These are phyloP conservation scores for Zelostemma sp. DNA, from an alignment of 1,140 invertebrate genomes.

Conservation along the genomic window DNA sequence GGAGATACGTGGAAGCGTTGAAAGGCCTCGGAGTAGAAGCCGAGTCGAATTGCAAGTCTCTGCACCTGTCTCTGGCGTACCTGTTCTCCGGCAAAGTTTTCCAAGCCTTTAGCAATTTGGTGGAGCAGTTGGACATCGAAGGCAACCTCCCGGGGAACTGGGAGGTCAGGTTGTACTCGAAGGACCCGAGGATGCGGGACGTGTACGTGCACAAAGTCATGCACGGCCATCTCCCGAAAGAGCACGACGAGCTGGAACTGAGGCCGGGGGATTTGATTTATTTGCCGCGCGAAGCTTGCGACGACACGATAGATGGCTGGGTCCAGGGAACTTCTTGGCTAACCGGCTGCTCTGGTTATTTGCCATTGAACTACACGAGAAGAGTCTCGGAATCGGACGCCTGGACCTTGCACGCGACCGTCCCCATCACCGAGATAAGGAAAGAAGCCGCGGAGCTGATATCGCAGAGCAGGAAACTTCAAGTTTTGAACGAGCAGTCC, in stretches of 20 bases:
- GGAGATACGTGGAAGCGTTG: conserved; percentile 83
- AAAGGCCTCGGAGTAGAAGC: conserved; percentile 77
- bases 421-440: conserved; percentile 70
- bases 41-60: conserved; percentile 84
- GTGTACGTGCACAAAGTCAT: conserved; percentile 83
- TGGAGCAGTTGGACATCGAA: conserved; percentile 75
- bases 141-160: conserved; percentile 77
- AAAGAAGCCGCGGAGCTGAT: conserved; percentile 53
- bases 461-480: conserved; percentile 56
- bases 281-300: conserved; percentile 79
- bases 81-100: conserved; percentile 83
- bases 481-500: conserved; percentile 66
- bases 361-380: conserved; percentile 86
- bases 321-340: conserved; percentile 89
- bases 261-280: conserved; percentile 89
- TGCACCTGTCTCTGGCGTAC: conserved; percentile 90
- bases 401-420: conserved; percentile 86
- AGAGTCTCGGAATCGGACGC: conserved; percentile 89
- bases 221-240: conserved; percentile 81
- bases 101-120: conserved; percentile 79
- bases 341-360: conserved; percentile 82
- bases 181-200: conserved; percentile 80
- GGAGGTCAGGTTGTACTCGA: conserved; percentile 89
- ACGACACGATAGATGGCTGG: conserved; percentile 85
- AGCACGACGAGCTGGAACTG: conserved; percentile 87